Percentiles rank a stretch among this genome's conserved stretches.
phyloP scores from a whole-genome alignment of 2,797 vertebrate species.

The Saxicola maurus region DNA sequence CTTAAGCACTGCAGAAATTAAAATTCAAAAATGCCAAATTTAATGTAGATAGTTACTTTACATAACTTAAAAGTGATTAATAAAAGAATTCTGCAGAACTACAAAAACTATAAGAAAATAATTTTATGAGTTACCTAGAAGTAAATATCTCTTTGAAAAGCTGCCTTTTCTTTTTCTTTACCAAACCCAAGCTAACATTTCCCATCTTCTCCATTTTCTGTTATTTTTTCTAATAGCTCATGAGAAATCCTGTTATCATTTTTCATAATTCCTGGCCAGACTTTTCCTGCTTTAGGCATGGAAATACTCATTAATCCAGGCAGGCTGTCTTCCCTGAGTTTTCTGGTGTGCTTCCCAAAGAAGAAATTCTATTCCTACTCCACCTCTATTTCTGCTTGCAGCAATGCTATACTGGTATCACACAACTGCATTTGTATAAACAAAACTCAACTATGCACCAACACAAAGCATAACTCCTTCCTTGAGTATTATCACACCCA shows the following conservation, averaged over 20 bases:
- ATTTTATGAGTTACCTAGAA: neutral
- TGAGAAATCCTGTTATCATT: neutral
- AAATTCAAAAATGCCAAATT: neutral
- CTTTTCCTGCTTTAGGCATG: neutral
- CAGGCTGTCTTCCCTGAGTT: neutral
- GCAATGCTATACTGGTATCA: neutral
- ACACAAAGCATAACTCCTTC: neutral
- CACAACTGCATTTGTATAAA: neutral
- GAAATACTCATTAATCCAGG: neutral
- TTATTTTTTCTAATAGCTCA: neutral
- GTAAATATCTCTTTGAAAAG: neutral
- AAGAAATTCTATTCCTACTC: neutral
- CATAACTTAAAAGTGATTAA: neutral
- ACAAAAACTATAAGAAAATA: neutral
- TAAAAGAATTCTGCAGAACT: neutral
- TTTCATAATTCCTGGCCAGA: neutral
- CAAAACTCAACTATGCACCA: neutral
- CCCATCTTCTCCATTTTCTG: neutral
- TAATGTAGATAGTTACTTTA: neutral
- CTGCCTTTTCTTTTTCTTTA: neutral
- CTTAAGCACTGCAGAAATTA: neutral
- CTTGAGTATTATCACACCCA: neutral
- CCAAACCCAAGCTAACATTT: neutral
- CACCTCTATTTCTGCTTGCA: neutral
- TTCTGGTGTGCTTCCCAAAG: neutral